Evolutionary conservation across 2,797 vertebrate species (phyloP), one percentile per base, ranked within the genome.

Genomic region (Chelon labrosus): DNA sequence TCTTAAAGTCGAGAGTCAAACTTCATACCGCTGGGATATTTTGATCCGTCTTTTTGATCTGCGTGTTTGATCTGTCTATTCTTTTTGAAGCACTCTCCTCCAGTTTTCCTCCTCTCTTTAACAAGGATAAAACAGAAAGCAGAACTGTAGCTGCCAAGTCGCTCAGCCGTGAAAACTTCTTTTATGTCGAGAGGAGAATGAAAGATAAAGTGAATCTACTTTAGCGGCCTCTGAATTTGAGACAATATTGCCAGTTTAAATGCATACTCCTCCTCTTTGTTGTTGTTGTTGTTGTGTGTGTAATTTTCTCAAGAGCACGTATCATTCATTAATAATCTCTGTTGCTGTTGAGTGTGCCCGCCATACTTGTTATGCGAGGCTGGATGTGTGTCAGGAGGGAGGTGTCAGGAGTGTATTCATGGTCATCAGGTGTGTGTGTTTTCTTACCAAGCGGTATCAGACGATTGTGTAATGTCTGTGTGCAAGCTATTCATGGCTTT

Each of bases 61-160:
- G n/a, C 2, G 25, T 66, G 79, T 90, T 92, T 93, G 88, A 93
- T 93, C 88, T 89, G 71, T 72, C 63, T 85, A 86, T 91, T 93
- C 90, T 82, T 88, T 92, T 93, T 93, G 91, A 93, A 91, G 90
- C 83, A 17, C 80, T 80, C 82, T 86, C 79, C 76, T 63, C 76
- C 70, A 60, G 73, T 84, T 87, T 90, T 88, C 81, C 85, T 88
- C 74, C 75, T 75, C 80, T 79, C 74, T 87, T 91, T 88, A 90
- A 86, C 88, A 79, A 82, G 83, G 90, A 91, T 91, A 88, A 83
- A 90, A 91, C 86, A 91, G 86, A 91, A 89, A 91, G 77, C 79
- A 80, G 76, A 84, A 89, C 83, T 78, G 78, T 78, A 83, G 88
- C 82, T 77, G 79, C 84, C 81, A 82, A 83, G 78, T 80, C 35